Percentiles rank a stretch among this genome's conserved stretches.
Evolutionary conservation across 1,140 invertebrate genomes (phyloP).

Genomic region (Ostrea edulis): DNA sequence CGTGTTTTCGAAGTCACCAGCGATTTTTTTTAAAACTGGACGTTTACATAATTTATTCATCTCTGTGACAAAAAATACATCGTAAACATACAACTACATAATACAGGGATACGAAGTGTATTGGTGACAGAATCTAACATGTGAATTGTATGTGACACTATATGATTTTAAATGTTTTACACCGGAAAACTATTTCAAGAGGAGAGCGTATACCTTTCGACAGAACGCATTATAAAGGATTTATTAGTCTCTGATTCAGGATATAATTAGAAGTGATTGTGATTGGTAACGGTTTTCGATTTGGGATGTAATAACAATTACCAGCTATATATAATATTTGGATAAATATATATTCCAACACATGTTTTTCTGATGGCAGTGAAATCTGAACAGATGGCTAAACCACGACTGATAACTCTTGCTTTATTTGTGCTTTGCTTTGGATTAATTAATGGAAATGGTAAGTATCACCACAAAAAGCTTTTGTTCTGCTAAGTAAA

Average conservation of each 20-base stretch:
- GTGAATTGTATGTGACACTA: background rate
- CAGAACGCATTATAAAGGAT: background rate
- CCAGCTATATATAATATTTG: background rate
- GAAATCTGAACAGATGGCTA: background rate
- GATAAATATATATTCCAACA: background rate
- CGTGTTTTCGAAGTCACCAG: constrained; percentile 25
- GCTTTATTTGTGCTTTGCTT: background rate
- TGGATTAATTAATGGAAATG: constrained; percentile 16
- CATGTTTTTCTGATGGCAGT: background rate
- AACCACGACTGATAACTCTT: constrained; percentile 15
- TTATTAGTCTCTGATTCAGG: background rate
- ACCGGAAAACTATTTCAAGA: constrained; percentile 10
- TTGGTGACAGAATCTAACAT: background rate
- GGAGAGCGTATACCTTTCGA: background rate
- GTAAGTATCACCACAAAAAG: background rate
- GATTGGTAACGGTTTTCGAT: background rate
- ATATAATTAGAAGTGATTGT: background rate
- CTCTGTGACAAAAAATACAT: background rate
- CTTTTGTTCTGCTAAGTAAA: background rate
- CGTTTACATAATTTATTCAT: constrained; percentile 1
- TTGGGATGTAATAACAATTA: background rate
- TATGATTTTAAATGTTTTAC: constrained; percentile 19
- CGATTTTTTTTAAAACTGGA: background rate
- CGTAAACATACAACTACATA: background rate
- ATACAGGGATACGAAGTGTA: background rate